Evolutionary conservation across 2,888 invertebrate genomes (phyloP).

Genomic region (Helleia helle): DNA sequence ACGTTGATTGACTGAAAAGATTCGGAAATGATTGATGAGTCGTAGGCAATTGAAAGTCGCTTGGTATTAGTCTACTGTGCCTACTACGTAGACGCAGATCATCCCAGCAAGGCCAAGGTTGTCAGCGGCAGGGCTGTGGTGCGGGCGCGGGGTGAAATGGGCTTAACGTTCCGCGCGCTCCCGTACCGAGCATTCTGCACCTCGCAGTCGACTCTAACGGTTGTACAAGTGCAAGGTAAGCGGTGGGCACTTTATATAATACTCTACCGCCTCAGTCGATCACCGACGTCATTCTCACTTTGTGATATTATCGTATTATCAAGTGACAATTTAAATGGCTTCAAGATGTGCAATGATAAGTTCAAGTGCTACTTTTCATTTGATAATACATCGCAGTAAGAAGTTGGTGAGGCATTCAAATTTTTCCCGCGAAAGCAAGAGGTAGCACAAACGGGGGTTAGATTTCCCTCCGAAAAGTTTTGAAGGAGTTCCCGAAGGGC

Average conservation of each 20-base stretch:
- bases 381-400: constrained; percentile 39
- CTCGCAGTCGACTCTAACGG: constrained; percentile 73
- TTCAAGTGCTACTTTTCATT: constrained; percentile 50
- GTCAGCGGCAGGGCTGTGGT: constrained; percentile 52
- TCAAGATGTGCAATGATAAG: constrained; percentile 59
- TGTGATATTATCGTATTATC: constrained; percentile 33
- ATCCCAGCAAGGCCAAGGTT: constrained; percentile 68
- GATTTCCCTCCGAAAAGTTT: constrained; percentile 68
- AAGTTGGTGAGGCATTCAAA: constrained; percentile 46
- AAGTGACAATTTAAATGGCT: constrained; percentile 47
- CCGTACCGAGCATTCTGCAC: constrained; percentile 70
- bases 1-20: no score
- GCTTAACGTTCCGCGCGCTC: constrained; percentile 68
- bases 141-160: constrained; percentile 60
- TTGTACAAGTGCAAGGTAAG: constrained; percentile 73
- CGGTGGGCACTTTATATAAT: constrained; percentile 49
- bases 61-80: constrained; percentile 33
- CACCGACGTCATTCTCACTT: constrained; percentile 31
- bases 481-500: constrained; percentile 62
- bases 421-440: constrained; percentile 48
- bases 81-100: constrained; percentile 33
- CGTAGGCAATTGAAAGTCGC: constrained; percentile 1
- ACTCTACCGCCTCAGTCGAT: constrained; percentile 33
- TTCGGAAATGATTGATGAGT: not conserved
- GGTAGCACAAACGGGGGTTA: constrained; percentile 36